phyloP scores from a whole-genome alignment of 2,113 vertebrate genomes.

The Eira barbara region DNA sequence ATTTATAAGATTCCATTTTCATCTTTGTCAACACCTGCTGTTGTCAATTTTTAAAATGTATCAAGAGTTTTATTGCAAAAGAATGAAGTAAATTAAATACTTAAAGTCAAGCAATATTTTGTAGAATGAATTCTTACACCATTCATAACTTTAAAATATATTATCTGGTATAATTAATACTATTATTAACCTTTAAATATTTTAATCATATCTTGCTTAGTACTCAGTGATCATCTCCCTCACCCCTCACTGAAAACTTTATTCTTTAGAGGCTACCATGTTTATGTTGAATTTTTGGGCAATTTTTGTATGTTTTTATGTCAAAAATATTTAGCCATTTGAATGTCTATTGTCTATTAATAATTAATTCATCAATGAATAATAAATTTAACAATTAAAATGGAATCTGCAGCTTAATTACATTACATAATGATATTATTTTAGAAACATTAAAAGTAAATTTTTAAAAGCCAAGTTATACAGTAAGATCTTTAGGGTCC shows the following conservation, averaged over 20 bases:
- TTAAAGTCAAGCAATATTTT: background rate
- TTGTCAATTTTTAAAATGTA: background rate
- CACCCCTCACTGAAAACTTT: background rate
- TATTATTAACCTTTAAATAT: background rate
- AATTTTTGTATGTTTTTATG: background rate
- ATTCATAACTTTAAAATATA: background rate
- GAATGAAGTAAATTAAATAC: background rate
- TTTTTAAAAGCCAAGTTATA: background rate
- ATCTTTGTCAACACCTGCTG: background rate
- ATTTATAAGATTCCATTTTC: background rate
- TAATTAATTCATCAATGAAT: background rate
- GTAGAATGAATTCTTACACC: background rate
- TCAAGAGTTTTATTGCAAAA: background rate
- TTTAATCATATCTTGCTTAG: background rate
- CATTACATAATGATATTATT: background rate
- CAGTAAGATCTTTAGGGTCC: background rate
- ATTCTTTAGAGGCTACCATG: background rate
- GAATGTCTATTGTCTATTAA: background rate
- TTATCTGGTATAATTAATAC: background rate
- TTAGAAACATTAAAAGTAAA: background rate
- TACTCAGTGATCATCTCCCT: background rate
- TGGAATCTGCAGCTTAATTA: background rate
- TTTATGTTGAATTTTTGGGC: background rate
- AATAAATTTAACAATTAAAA: constrained; percentile 18
- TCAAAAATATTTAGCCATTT: constrained; percentile 15